Base-by-base conservation (phyloP, 2,888 invertebrate species). In the Epinotia demarniana region DNA sequence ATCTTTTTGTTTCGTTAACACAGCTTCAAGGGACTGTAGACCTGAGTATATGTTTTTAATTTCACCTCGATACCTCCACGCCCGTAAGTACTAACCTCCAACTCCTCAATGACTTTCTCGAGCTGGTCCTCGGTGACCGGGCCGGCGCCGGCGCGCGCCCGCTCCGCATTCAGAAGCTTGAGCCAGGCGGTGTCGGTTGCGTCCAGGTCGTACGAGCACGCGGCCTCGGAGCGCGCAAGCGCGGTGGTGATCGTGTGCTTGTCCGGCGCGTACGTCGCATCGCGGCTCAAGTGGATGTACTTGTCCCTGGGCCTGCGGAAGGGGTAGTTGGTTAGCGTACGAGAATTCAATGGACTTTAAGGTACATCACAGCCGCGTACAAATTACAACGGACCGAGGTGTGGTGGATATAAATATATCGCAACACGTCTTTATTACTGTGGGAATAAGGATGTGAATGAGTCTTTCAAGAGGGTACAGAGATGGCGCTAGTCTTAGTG, bases 121-220 rank as follows among this genome's bases (percentile, higher is more conserved):
- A 99, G 95, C 86, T 98, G 97, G 85, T 98, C 97, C 90, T 99
- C 98, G 68, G 96, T 95, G 78, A 99, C 95, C 72, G 96, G 95
- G 77, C 95, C 90, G 78, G 96, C 95, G 80, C 97, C 97, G 78
- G 96, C 96, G 84, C 96, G 95, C 68, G 97, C 97, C 78, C 99
- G 95, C 92, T 98, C 98, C n/a, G 97, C 96, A 91, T 99, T 99
- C 73, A 98, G 92, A 78, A 97, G 95, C 82, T 96, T 96, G 78
- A 99, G 95, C 99, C 99, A 99, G 62, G 97, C 96, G 77, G 97
- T 96, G 91, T 99, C 99, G 80, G 97, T 96, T 84, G 98, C 98
- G 92, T 99, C 99, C 85, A 99, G 95, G 91, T 99, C 99, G 89
- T 99, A 99, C 80, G 97, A 97, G 93, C 99, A 99, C 33, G 98